Evolutionary conservation across 2,113 vertebrate species (phyloP).

Genomic region (Siniperca knerii): DNA sequence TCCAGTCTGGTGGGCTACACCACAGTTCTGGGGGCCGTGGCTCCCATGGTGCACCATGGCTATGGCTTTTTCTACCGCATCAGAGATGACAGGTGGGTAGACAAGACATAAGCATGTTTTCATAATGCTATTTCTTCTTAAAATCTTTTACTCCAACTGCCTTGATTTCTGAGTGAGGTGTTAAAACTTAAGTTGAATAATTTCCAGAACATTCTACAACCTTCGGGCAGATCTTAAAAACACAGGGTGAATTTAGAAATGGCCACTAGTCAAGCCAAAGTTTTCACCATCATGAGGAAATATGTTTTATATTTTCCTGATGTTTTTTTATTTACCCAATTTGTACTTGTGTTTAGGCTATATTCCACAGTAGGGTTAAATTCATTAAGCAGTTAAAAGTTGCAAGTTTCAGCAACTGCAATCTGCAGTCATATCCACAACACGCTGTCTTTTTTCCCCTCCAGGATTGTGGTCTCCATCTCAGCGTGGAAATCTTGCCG

Average conservation of each 20-base stretch:
- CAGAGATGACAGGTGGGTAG: slow-evolving; percentile 91
- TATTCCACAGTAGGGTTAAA: neutral
- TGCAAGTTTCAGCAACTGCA: neutral
- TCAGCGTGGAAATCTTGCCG: slow-evolving; percentile 91
- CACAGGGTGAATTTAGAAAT: neutral
- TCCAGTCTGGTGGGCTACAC: slow-evolving; percentile 95
- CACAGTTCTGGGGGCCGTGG: slow-evolving; percentile 83
- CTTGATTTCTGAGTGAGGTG: neutral
- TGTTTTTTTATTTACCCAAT: neutral
- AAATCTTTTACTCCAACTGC: neutral
- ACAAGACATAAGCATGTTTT: neutral
- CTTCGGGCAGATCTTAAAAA: neutral
- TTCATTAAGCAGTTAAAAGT: neutral
- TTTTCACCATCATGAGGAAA: neutral
- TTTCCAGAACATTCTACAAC: neutral
- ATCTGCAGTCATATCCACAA: neutral
- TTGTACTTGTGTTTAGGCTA: neutral
- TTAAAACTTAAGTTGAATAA: neutral
- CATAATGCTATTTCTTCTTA: neutral
- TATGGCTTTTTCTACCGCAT: slow-evolving; percentile 97
- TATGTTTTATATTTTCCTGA: neutral
- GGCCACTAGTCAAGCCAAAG: neutral
- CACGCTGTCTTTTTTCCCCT: neutral
- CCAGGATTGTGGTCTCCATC: slow-evolving; percentile 87
- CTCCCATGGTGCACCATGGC: slow-evolving; percentile 93